Base-by-base conservation (phyloP, 2,797 vertebrate species). In the Pantherophis vulpinus region DNA sequence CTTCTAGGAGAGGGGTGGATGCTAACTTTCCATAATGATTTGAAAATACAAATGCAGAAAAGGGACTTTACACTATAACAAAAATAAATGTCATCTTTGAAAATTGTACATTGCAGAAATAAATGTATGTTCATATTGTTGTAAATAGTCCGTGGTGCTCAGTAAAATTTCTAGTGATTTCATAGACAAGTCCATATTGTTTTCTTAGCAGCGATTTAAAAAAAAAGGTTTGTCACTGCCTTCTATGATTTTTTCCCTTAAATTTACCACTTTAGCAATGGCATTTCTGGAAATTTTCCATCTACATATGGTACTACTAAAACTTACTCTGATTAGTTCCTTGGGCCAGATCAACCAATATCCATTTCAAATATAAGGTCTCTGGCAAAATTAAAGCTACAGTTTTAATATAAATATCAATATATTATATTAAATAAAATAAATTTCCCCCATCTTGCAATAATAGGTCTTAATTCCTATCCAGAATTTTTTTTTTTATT, bases 1-100 rank as follows among this genome's bases (percentile, higher is more conserved):
- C 58, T 59, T 59, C 18, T 20, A 59, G 58, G 18, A 59, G 58
- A 20, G 58, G 58, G 18, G 18, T 59, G 18, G 18, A 5, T 59
- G 58, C 58, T 59, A 59, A 59, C 18, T 59, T 20, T 59, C 18
- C 20, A 20, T 5, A 59, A 88, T 51, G 47, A 55, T 92, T 88
- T 92, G 32, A 91, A 92, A 94, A 88, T 92, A 89, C 91, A 94
- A 94, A 90, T 90, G 89, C 9, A 55, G 7, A 88, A 47, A 83
- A 61, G 32, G 60, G 14, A n/a, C 47, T 70, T 86, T 63, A 61
- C 42, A 91, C 47, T 70, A 74, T 88, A 47, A 25, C 25, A 58
- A 90, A 92, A 91, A 79, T 88, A 88, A 94, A 88, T 91, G 20
- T 20, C 88, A 54, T 51, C 86, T 94, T 91, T 94, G 58, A 92